Conservation (phyloP, 2,797 vertebrate species). For the Rhinatrema bivittatum region DNA sequence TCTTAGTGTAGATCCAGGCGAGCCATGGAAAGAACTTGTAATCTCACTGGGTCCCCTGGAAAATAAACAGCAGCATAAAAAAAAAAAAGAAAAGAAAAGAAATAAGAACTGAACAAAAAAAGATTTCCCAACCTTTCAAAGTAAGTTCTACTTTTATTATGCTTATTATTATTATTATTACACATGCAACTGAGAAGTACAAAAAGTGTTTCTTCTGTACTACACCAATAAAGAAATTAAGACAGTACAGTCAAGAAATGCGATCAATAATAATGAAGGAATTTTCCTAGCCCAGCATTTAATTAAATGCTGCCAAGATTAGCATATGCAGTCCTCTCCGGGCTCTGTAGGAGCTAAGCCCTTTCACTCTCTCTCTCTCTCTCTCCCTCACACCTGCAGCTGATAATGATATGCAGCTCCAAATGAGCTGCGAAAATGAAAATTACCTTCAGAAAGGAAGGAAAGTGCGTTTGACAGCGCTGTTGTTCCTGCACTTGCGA, state of each 20-base stretch:
- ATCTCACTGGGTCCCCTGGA: no score
- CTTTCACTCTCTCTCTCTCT: background rate
- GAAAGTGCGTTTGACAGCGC: slow-evolving; percentile 42
- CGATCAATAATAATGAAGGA: slow-evolving; percentile 19
- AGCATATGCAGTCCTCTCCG: slow-evolving; percentile 10
- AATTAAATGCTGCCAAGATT: slow-evolving; percentile 29
- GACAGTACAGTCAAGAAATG: background rate
- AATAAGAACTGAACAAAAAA: no score
- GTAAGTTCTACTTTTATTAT: no score
- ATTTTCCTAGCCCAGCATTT: slow-evolving; percentile 19
- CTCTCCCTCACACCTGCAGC: slow-evolving; percentile 40
- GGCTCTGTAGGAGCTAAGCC: background rate
- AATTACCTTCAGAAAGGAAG: slow-evolving; percentile 44
- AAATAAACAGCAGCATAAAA: no score
- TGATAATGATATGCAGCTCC: slow-evolving; percentile 31
- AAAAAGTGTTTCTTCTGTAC: no score
- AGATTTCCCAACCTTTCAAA: no score
- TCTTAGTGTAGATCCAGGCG: no score
- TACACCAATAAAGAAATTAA: slow-evolving; percentile 24
- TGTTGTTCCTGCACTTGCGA: slow-evolving; percentile 35
- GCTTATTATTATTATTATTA: no score
- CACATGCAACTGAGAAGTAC: no score
- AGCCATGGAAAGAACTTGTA: no score
- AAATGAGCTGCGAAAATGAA: slow-evolving; percentile 45
- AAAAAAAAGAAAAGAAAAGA: no score